Conservation (phyloP, 2,113 vertebrate species). For the Pelvicachromis taeniatus region DNA sequence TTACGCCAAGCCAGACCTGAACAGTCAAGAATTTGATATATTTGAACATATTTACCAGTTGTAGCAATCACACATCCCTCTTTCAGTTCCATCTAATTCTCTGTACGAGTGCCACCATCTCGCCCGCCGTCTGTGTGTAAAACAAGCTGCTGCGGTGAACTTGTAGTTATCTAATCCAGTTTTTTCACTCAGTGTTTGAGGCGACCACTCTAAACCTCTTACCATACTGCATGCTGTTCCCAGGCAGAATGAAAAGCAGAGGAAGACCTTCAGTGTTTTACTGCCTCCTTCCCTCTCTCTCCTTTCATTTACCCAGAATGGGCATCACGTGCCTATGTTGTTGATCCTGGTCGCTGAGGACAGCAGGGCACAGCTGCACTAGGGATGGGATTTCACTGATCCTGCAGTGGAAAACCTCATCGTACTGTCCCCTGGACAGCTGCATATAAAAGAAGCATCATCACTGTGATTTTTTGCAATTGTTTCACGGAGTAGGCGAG, state of each 20-base stretch:
- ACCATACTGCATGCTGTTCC: neutral
- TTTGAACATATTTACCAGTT: constrained; percentile 1
- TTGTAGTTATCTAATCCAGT: neutral
- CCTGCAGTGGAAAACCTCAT: constrained; percentile 12
- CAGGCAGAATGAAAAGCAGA: constrained; percentile 9
- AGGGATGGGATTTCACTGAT: constrained; percentile 22
- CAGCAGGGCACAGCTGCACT: constrained; percentile 38
- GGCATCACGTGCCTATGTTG: constrained; percentile 24
- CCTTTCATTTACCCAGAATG: neutral
- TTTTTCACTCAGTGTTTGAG: constrained; percentile 2
- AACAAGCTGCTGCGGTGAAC: constrained; percentile 12
- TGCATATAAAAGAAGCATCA: neutral
- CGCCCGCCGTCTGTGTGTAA: constrained; percentile 5
- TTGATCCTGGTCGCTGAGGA: neutral
- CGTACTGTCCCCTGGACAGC: neutral
- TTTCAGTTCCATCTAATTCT: neutral
- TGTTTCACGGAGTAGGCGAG: neutral
- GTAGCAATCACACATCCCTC: neutral
- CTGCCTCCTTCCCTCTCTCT: neutral
- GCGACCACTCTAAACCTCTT: constrained; percentile 35
- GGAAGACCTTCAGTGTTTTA: neutral
- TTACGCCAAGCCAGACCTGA: rapidly evolving
- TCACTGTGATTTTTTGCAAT: neutral
- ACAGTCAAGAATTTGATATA: neutral
- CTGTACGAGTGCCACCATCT: neutral